A percentile compares a stretch with the other conserved stretches of the same genome.
Conservation (phyloP, 2,113 vertebrate genomes). For the Alethe castanea region DNA sequence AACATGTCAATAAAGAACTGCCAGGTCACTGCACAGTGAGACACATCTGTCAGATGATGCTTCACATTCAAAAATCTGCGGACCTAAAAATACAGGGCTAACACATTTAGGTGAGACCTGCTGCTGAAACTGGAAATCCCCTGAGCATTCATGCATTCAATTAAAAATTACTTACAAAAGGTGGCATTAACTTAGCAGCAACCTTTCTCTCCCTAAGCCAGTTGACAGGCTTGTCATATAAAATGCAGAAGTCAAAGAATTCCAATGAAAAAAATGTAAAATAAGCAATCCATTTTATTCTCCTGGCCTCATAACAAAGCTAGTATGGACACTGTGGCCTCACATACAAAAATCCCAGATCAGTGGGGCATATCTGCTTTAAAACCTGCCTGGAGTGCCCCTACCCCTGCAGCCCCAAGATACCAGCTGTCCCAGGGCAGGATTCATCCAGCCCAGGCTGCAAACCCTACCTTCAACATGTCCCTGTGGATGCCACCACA, state of each 20-base stretch:
- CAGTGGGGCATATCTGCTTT: not conserved
- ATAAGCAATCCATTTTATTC: not conserved
- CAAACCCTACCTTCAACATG: rapidly evolving
- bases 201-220: not conserved
- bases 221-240: not conserved
- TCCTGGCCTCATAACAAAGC: not conserved
- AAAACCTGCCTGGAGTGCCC: not conserved
- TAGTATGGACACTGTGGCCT: not conserved
- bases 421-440: not conserved
- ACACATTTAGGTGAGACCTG: not conserved
- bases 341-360: not conserved
- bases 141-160: not conserved
- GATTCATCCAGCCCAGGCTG: rapidly evolving
- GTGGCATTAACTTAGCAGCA: not conserved
- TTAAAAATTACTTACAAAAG: not conserved
- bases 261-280: not conserved
- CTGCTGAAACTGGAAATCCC: not conserved
- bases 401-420: not conserved
- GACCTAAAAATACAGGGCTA: not conserved
- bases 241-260: not conserved
- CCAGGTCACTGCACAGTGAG: not conserved
- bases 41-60: not conserved
- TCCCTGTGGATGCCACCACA: not conserved
- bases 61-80: not conserved
- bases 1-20: not conserved